Evolutionary conservation across 1,140 invertebrate genomes (phyloP).

Genomic region (Orussus abietinus): DNA sequence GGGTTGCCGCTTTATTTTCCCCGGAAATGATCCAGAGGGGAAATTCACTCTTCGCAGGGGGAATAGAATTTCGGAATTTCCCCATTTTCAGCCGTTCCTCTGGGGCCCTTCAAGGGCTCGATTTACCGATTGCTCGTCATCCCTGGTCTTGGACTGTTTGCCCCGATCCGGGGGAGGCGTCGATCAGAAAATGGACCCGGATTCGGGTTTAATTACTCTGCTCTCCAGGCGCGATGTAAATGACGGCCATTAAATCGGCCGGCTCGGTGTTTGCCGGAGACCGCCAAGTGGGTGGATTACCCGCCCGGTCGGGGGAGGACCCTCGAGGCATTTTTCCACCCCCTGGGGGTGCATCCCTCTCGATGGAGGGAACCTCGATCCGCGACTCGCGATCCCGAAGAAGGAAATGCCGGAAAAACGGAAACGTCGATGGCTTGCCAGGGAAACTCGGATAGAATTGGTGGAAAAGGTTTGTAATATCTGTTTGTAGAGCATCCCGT

Average conservation of each 20-base stretch:
- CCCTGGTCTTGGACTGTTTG: constrained; percentile 22
- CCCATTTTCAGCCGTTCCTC: constrained; percentile 8
- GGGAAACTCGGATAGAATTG: too few species aligned
- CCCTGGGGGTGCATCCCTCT: too few species aligned
- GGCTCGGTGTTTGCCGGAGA: constrained; percentile 31
- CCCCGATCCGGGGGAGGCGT: constrained; percentile 20
- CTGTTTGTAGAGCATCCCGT: too few species aligned
- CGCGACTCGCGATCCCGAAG: background rate
- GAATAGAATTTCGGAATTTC: constrained; percentile 30
- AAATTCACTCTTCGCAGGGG: constrained; percentile 18
- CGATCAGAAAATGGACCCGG: constrained; percentile 31
- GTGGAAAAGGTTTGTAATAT: too few species aligned
- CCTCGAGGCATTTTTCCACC: too few species aligned
- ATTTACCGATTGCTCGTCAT: constrained; percentile 32
- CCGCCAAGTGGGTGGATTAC: constrained; percentile 21
- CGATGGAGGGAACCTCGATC: too few species aligned
- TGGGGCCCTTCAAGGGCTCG: constrained; percentile 30
- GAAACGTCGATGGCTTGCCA: too few species aligned
- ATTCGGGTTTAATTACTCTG: constrained; percentile 41
- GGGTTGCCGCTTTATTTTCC: background rate
- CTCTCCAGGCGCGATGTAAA: constrained; percentile 37
- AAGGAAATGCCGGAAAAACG: too few species aligned
- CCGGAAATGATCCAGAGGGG: too few species aligned
- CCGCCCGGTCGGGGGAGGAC: too few species aligned
- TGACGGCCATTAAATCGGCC: constrained; percentile 32